Percentiles rank a stretch among this genome's conserved stretches.
Evolutionary conservation across 2,888 invertebrate genomes (phyloP).

Genomic region (Formica aserva): DNA sequence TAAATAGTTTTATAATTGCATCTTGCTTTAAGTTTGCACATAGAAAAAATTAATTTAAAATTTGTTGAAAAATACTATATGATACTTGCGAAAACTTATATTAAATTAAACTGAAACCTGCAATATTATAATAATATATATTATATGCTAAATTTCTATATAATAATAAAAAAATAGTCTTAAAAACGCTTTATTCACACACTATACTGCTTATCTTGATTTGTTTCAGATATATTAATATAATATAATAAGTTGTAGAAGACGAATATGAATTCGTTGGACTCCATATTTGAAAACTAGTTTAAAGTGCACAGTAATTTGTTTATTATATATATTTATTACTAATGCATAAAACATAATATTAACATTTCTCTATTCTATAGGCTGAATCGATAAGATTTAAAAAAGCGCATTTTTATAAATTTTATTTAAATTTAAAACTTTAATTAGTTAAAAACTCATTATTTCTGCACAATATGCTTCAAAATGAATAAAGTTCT

Average conservation of each 20-base stretch:
- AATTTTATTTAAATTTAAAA: not conserved
- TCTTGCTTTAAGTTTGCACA: constrained; percentile 11
- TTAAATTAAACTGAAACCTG: not conserved
- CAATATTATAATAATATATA: not conserved
- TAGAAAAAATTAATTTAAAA: constrained; percentile 36
- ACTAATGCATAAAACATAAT: not conserved
- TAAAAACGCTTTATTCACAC: not conserved
- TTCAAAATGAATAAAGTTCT: not conserved
- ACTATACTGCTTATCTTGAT: not conserved
- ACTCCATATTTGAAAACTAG: not conserved
- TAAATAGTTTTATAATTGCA: constrained; percentile 36
- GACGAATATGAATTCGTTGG: not conserved
- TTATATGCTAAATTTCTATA: not conserved
- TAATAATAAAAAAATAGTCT: not conserved
- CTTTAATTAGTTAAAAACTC: not conserved
- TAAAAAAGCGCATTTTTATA: not conserved
- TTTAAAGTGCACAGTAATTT: not conserved
- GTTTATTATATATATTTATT: not conserved
- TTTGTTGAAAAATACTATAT: constrained; percentile 17
- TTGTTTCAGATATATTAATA: not conserved
- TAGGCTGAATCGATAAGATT: not conserved
- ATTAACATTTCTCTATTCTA: not conserved
- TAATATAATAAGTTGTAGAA: not conserved
- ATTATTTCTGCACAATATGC: not conserved
- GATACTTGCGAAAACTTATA: not conserved